These are phyloP conservation scores for Leiothrix lutea DNA, from an alignment of 2,113 vertebrate species.

Conservation along the genomic window DNA sequence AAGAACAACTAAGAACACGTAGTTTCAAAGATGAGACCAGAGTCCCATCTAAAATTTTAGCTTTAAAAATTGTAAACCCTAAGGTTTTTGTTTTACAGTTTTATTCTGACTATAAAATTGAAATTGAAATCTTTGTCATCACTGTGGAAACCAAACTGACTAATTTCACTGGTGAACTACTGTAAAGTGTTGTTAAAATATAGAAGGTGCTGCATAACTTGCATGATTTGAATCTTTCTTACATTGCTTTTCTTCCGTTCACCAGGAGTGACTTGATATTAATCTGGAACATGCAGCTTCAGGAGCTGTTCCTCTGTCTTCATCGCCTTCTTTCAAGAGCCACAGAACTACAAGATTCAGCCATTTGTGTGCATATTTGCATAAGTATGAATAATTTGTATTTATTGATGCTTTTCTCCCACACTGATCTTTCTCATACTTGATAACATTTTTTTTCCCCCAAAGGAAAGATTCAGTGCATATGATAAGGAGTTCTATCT, in stretches of 20 bases:
- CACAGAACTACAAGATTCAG: background rate
- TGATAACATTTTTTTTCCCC: background rate
- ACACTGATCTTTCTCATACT: background rate
- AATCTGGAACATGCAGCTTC: background rate
- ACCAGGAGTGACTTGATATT: background rate
- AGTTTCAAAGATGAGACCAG: background rate
- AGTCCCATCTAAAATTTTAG: background rate
- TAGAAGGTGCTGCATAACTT: background rate
- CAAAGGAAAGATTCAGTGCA: background rate
- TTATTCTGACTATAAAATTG: background rate
- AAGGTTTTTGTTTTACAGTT: background rate
- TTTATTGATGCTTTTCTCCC: background rate
- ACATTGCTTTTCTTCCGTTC: background rate
- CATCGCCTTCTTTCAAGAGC: background rate
- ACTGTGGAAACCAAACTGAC: background rate
- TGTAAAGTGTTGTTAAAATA: background rate
- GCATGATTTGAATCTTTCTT: background rate
- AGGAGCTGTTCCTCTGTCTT: background rate
- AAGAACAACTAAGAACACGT: background rate
- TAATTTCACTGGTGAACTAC: background rate
- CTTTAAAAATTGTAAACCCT: background rate
- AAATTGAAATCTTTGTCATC: background rate
- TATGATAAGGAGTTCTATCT: background rate
- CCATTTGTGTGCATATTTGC: background rate
- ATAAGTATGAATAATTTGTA: background rate